Evolutionary conservation across 2,113 vertebrate species (phyloP), one percentile per base, ranked within the genome.

Genomic region (Prietella phreatophila): DNA sequence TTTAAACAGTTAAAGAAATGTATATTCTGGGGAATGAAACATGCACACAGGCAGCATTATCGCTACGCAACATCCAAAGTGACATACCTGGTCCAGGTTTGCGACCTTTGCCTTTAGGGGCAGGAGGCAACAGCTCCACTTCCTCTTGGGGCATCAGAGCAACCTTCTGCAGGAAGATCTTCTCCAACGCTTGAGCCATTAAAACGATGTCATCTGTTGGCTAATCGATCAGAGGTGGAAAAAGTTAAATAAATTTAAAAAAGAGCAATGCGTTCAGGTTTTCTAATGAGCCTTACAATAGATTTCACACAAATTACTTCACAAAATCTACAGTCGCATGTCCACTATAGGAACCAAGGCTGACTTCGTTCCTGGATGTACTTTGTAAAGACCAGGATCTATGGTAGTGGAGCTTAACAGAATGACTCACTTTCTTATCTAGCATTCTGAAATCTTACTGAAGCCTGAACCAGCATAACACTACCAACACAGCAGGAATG

Each of bases 161-260:
- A 82, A 99, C 97, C 90, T 99, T 99, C 91, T 98, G 97, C 90
- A 99, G 92, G 92, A 97, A 99, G 63, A 99, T 96, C 95, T 99
- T 99, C 93, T 99, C 98, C 94, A 99, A 91, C 20, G 97, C 96
- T 88, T 99, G 97, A 3, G 98, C 98, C 98, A 99, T 99, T 87
- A 99, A 95, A 90, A 99, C 98, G 0, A 99, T 99, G 93, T 99
- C 98, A 85, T 99, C 98, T 88, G 97, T 98, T 69, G 97, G 98
- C 98, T 99, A 91, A 86, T 92, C 5, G 36, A 61, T 22, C 76
- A 92, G 85, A 86, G 87, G 55, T 47, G 42, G 22, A 56, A 36
- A 20, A 8, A 61, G 17, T 3, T 14, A 5, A 56, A 25, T 30
- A 63, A 14, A 7, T 36, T 36, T 36, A 19, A 5, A 55, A 2